A percentile compares a stretch with the other conserved stretches of the same genome.
Conservation (phyloP, 2,113 vertebrate species). For the Manacus vitellinus region DNA sequence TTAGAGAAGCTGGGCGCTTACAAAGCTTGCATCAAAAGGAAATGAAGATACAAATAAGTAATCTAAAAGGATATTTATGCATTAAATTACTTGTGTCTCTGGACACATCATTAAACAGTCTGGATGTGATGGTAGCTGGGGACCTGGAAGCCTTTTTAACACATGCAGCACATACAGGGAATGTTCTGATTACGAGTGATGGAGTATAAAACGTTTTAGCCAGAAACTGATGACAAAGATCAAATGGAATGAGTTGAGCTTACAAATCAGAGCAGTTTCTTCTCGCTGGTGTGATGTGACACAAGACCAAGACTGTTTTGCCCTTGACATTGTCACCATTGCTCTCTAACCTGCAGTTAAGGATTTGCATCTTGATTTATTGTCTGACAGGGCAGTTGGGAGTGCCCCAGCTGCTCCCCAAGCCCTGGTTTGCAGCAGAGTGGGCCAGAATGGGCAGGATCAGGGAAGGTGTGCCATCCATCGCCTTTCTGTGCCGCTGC, state of each 20-base stretch:
- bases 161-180: not conserved
- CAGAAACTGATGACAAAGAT: not conserved
- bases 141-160: conserved; percentile 1
- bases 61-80: not conserved
- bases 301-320: not conserved
- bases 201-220: not conserved
- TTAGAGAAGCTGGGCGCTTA: not conserved
- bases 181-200: not conserved
- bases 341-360: not conserved
- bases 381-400: not conserved
- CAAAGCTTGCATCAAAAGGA: not conserved
- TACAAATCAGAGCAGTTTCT: not conserved
- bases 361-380: not conserved
- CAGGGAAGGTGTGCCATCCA: not conserved
- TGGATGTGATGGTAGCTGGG: not conserved
- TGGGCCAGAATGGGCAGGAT: not conserved
- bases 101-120: not conserved
- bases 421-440: not conserved
- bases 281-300: not conserved
- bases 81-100: not conserved
- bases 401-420: not conserved
- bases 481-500: not conserved
- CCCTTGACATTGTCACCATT: not conserved
- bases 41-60: not conserved
- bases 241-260: not conserved